These are phyloP conservation scores for Cantharis lateralis DNA, from an alignment of 2,888 invertebrate species.

Conservation along the genomic window DNA sequence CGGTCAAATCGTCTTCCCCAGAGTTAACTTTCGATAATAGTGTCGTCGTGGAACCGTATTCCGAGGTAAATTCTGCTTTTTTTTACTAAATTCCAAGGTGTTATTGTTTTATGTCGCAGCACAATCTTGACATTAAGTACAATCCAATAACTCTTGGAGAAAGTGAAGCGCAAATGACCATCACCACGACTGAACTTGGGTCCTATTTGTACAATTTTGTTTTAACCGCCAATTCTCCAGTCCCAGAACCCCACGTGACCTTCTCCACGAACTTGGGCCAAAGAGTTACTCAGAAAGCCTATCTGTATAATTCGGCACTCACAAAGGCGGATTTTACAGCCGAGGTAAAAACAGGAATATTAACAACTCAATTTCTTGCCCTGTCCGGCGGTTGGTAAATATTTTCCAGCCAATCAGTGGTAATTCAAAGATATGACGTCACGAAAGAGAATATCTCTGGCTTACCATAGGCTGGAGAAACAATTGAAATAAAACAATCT, in stretches of 20 bases:
- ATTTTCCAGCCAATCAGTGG: not conserved
- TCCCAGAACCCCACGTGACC: conserved; percentile 39
- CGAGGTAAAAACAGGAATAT: conserved; percentile 31
- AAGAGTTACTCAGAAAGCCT: conserved; percentile 31
- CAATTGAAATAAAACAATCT: not conserved
- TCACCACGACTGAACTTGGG: conserved; percentile 39
- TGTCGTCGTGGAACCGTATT: conserved; percentile 41
- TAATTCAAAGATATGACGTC: no score
- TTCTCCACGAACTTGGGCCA: conserved; percentile 44
- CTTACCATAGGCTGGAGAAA: no score
- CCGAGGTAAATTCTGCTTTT: conserved; percentile 39
- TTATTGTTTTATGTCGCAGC: conserved; percentile 9
- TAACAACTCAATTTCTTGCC: no score
- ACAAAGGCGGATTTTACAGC: conserved; percentile 38
- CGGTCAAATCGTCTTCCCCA: conserved; percentile 36
- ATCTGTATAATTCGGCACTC: conserved; percentile 40
- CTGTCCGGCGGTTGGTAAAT: not conserved
- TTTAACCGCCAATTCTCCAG: conserved; percentile 40
- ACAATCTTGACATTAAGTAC: conserved; percentile 41
- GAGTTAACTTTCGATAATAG: conserved; percentile 40
- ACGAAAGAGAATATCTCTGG: no score
- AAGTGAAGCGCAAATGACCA: conserved; percentile 33
- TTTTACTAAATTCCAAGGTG: not conserved
- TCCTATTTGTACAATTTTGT: conserved; percentile 42
- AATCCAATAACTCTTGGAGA: conserved; percentile 39